Percentiles rank a stretch among this genome's conserved stretches.
Evolutionary conservation across 2,113 vertebrate genomes (phyloP).

Genomic region (Rhea americana): DNA sequence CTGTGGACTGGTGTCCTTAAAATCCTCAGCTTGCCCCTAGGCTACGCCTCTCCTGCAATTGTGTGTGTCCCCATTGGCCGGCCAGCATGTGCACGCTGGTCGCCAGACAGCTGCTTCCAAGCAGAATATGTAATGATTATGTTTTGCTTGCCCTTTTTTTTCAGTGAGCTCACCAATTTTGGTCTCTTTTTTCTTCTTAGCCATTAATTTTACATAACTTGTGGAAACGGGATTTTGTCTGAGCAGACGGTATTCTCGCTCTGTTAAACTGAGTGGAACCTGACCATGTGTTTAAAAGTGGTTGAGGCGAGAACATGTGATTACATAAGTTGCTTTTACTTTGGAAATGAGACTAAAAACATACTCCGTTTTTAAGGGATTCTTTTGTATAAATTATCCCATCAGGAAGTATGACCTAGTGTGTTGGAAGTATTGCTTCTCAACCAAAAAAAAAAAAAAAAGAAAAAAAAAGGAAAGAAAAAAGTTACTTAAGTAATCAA

Average conservation of each 20-base stretch:
- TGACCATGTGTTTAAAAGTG: constrained; percentile 29
- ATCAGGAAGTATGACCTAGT: constrained; percentile 35
- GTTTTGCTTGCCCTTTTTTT: constrained; percentile 1
- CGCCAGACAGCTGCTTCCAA: constrained; percentile 9
- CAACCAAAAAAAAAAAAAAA: neutral
- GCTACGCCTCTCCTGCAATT: neutral
- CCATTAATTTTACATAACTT: constrained; percentile 54
- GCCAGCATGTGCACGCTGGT: neutral
- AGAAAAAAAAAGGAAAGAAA: no score
- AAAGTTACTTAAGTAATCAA: constrained; percentile 12
- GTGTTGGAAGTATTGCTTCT: constrained; percentile 21
- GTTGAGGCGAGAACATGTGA: constrained; percentile 40
- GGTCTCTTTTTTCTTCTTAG: constrained; percentile 25
- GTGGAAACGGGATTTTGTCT: constrained; percentile 47
- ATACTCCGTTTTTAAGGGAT: constrained; percentile 21
- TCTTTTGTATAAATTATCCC: constrained; percentile 2
- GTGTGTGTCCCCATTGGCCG: neutral
- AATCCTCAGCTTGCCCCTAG: neutral
- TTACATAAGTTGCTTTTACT: constrained; percentile 31
- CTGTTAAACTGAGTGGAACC: constrained; percentile 28
- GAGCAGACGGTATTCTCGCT: neutral
- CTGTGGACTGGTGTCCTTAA: constrained; percentile 43
- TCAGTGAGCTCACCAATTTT: constrained; percentile 30
- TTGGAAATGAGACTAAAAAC: constrained; percentile 45
- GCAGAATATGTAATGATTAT: neutral